Conservation (phyloP, 2,888 invertebrate genomes). For the Stenichneumon culpator region DNA sequence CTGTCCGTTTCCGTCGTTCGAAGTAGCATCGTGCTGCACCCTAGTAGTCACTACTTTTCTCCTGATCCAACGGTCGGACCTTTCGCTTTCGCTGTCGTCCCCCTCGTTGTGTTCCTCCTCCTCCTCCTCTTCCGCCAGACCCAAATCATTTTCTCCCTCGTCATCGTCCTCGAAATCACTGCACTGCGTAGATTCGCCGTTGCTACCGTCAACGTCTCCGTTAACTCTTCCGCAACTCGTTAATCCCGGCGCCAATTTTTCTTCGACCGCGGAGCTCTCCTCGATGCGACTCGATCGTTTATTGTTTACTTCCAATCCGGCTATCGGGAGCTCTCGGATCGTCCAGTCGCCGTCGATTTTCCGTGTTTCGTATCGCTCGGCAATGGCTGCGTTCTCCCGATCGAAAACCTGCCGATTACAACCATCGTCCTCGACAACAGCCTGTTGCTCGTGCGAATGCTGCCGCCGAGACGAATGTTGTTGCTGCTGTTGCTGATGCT, state of each 20-base stretch:
- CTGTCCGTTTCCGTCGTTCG: constrained; percentile 15
- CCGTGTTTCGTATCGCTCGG: not conserved
- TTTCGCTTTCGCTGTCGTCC: constrained; percentile 45
- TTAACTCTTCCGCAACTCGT: constrained; percentile 9
- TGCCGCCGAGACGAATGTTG: constrained; percentile 12
- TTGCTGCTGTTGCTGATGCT: constrained; percentile 41
- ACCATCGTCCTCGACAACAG: constrained; percentile 31
- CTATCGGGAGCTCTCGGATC: not conserved
- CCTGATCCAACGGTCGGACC: constrained; percentile 56
- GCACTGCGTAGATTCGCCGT: constrained; percentile 71
- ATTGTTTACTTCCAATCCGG: not conserved
- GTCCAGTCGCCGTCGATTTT: constrained; percentile 18
- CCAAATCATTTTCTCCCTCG: constrained; percentile 52
- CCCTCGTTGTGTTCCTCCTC: constrained; percentile 32
- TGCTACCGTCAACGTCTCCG: constrained; percentile 4
- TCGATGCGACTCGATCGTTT: not conserved
- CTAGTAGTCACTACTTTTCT: constrained; percentile 55
- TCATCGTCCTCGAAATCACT: constrained; percentile 74
- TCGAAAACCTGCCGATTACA: constrained; percentile 21
- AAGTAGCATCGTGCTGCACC: constrained; percentile 64
- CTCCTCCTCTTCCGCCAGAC: constrained; percentile 29
- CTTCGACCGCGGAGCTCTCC: not conserved
- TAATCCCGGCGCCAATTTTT: not conserved
- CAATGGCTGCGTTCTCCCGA: not conserved
- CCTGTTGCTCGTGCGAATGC: not conserved